These are phyloP conservation scores for Polia nebulosa DNA, from an alignment of 2,888 invertebrate genomes.

Conservation along the genomic window DNA sequence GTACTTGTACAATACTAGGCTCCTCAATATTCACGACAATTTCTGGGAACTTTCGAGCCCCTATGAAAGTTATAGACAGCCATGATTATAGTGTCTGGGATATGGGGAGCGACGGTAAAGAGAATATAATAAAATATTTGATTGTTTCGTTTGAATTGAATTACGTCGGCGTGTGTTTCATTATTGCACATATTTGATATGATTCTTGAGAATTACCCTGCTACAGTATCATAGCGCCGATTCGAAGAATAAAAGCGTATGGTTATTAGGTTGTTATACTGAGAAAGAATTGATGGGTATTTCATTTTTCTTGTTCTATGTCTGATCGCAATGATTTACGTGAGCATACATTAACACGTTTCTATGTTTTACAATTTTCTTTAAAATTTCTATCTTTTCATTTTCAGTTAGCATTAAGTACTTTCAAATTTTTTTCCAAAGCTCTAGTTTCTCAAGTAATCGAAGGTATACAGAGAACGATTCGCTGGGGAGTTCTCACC, in stretches of 20 bases:
- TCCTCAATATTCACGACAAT: slow-evolving; percentile 66
- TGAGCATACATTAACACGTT: too few relatives aligned
- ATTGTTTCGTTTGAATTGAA: slow-evolving; percentile 26
- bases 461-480: slow-evolving; percentile 75
- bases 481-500: slow-evolving; percentile 72
- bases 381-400: not conserved
- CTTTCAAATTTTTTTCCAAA: slow-evolving; percentile 43
- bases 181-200: not conserved
- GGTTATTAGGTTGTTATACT: not conserved
- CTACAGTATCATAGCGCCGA: not conserved
- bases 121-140: slow-evolving; percentile 8
- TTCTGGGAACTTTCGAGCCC: slow-evolving; percentile 56
- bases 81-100: slow-evolving; percentile 22
- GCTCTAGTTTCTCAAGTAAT: slow-evolving; percentile 66
- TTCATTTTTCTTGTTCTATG: too few relatives aligned
- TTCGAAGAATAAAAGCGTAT: not conserved
- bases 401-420: slow-evolving; percentile 30
- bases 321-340: too few relatives aligned
- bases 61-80: slow-evolving; percentile 17
- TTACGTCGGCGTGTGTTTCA: not conserved
- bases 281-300: not conserved
- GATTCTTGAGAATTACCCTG: slow-evolving; percentile 3
- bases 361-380: not conserved
- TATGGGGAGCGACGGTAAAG: slow-evolving; percentile 11
- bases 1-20: slow-evolving; percentile 43